Base-by-base conservation (phyloP, 2,113 vertebrate species). In the Lipotes vexillifer region DNA sequence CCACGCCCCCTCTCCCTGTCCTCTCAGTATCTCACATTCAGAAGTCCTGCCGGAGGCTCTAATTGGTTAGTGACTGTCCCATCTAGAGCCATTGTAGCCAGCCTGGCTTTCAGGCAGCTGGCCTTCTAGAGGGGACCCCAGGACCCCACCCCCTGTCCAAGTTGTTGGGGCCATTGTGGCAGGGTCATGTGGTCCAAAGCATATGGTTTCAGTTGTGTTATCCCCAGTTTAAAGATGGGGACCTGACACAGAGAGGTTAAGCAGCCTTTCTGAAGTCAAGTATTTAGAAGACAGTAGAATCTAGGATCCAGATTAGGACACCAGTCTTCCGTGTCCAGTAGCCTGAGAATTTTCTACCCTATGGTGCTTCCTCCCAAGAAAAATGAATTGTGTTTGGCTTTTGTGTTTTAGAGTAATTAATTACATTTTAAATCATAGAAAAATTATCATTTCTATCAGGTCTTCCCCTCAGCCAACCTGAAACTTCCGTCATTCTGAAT, bases 91-190 rank as follows among this genome's bases (percentile, higher is more conserved):
- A 4, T 14, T 46, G 46, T 72, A 8, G 0, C n/a, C 44, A 41
- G 66, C 83, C 68, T 33, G 4, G 1, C 44, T 27, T 52, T 25
- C 10, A 66, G 63, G 33, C 52, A 74, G 33, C 41, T 61, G 25
- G 90, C 36, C 11, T 81, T 68, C 36, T 18, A 0, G 2, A 23
- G 36, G 18, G 2, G 29, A 38, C 0, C 3, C 0, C 10, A 25
- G 23, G 17, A 25, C 13, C 13, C 77, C 63, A 10, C 29, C 6
- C 20, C 5, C 21, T 36, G 20, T 2, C 14, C 33, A 33, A 17
- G 59, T 0, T 15, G 3, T 20, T 27, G 9, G 59, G 57, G 74
- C 46, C 68, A 29, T 8, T 3, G 6, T 10, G 61, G 61, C 33
- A 55, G 59, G 31, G 20, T 10, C 17, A 36, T 5, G 4, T 2